Base-by-base conservation (phyloP, 64 coral and sea anemone species). In the Pocillopora damicornis region DNA sequence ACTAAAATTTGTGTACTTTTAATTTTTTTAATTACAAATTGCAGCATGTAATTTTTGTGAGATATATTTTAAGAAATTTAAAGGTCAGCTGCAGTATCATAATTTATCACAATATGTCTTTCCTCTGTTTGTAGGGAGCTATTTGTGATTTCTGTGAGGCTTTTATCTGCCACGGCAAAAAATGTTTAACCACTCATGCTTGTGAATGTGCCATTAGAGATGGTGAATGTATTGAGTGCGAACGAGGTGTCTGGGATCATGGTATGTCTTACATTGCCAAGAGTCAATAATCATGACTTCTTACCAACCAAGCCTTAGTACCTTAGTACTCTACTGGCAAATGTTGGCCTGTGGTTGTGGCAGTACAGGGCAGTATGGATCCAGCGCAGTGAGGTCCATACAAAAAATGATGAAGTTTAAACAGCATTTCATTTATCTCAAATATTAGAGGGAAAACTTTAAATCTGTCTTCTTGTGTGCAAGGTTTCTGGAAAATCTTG, bases 81-180 rank as follows among this genome's bases (percentile, higher is more conserved):
- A 20, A 67, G 64, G 64, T 1, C 5, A 17, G 63, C 20, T 66
- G 64, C 64, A 15, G 42, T 67, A 20, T 67, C 22, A n/a, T n/a
- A 23, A 9, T 11, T 30, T 71, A 1, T 61, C 35, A 51, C 7
- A 51, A 51, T n/a, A 9, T 74, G 23, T 61, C n/a, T 81, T 69
- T 67, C 75, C 15, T 75, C 81, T 83, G 15, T 73, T 90, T 63
- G 58, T 64, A 99, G 97, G 97, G 97, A 86, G 97, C 97, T 26
- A 91, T 99, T 71, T 99, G 97, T 93, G 97, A 99, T 88, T 99
- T 93, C 62, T 99, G 97, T 91, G 97, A 99, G 82, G 93, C 97
- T 63, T 99, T 94, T 90, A 64, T 99, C 15, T 99, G 97, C 88
- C 97, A 99, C 73, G 74, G 93, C 36, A 90, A 82, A 71, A 95